Percentiles rank a stretch among this genome's conserved stretches.
Conservation (phyloP, 1,140 invertebrate species). For the Megalopta genalis region DNA sequence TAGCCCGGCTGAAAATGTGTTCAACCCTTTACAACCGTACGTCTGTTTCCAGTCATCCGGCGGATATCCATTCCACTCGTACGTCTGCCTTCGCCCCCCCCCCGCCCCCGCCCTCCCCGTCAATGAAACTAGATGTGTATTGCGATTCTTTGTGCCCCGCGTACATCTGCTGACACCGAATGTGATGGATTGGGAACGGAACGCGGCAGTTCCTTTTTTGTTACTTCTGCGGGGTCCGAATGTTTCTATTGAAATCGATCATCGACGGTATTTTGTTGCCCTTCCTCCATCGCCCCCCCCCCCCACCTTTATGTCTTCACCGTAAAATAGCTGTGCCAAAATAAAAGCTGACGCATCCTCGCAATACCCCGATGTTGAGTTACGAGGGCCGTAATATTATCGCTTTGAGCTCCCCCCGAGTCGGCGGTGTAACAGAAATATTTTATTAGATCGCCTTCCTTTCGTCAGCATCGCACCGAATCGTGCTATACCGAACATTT, state of each 20-base stretch:
- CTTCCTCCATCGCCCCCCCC: background rate
- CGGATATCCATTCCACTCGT: conserved; percentile 14
- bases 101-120: background rate
- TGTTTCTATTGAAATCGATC: background rate
- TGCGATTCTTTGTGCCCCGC: background rate
- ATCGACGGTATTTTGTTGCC: background rate
- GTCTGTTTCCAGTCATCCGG: conserved; percentile 12
- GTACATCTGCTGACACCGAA: conserved; percentile 8
- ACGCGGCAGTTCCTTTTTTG: background rate
- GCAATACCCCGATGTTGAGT: too few species aligned
- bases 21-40: conserved; percentile 31
- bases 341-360: background rate
- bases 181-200: conserved; percentile 18
- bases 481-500: too few species aligned
- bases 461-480: too few species aligned
- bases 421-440: too few species aligned
- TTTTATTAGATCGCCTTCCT: too few species aligned
- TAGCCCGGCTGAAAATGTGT: conserved; percentile 28
- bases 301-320: background rate
- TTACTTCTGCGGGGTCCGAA: background rate
- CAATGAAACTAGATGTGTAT: background rate
- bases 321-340: background rate
- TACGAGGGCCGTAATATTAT: too few species aligned
- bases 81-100: too few species aligned
- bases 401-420: too few species aligned